A percentile compares a stretch with the other conserved stretches of the same genome.
Conservation (phyloP, 1,140 invertebrate genomes). For the Papilio machaon region DNA sequence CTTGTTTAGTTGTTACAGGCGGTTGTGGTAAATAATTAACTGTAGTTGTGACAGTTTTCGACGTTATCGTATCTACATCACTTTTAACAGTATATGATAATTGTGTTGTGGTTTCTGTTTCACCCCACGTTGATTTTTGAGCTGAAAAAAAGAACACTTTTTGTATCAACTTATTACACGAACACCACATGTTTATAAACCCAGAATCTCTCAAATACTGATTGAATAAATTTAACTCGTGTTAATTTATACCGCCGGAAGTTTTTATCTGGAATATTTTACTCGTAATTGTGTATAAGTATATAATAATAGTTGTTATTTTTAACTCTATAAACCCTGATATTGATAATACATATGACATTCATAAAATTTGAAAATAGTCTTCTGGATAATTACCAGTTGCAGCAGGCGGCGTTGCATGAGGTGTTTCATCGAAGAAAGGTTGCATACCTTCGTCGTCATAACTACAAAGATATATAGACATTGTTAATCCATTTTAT, state of each 20-base stretch:
- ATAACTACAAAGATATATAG: conserved; percentile 57
- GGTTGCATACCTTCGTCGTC: conserved; percentile 79
- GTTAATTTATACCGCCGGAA: conserved; percentile 53
- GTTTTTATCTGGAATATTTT: conserved; percentile 58
- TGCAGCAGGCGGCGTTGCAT: conserved; percentile 75
- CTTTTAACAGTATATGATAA: conserved; percentile 67
- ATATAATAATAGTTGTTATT: conserved; percentile 33
- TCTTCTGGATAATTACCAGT: conserved; percentile 54
- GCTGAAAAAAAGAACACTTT: conserved; percentile 68
- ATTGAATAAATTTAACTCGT: conserved; percentile 42
- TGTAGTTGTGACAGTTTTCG: conserved; percentile 66
- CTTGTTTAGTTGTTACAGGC: conserved; percentile 67
- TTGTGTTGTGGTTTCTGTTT: conserved; percentile 65
- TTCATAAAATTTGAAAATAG: not conserved
- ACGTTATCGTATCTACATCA: conserved; percentile 62
- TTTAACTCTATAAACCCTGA: not conserved
- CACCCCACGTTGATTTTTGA: conserved; percentile 74
- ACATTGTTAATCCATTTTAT: not conserved
- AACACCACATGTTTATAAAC: conserved; percentile 54
- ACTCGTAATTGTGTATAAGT: conserved; percentile 44
- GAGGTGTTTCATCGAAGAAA: conserved; percentile 78
- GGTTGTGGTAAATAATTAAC: conserved; percentile 65
- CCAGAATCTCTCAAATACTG: conserved; percentile 50
- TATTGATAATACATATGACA: not conserved
- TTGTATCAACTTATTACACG: conserved; percentile 57